Percentiles rank a stretch among this genome's conserved stretches.
Evolutionary conservation across 2,888 invertebrate species (phyloP).

Genomic region (Iselma pallidipennis): DNA sequence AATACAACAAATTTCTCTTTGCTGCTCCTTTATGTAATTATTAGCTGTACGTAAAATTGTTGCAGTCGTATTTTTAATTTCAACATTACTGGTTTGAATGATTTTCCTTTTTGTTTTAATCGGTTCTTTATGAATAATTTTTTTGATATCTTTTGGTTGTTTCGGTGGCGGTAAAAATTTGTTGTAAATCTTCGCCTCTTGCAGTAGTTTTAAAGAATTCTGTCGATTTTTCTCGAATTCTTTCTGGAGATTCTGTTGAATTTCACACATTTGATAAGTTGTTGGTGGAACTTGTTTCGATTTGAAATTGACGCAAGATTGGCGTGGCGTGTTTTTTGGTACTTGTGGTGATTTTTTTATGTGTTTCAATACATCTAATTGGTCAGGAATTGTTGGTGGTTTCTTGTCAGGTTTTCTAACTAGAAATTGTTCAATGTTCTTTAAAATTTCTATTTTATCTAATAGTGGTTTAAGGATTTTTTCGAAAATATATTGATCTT

Average conservation of each 20-base stretch:
- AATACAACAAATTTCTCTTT: slow-evolving; percentile 60
- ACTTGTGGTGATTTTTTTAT: slow-evolving; percentile 12
- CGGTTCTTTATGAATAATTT: slow-evolving; percentile 19
- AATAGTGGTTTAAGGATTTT: slow-evolving; percentile 59
- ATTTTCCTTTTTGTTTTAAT: too few species aligned
- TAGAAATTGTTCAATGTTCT: slow-evolving; percentile 26
- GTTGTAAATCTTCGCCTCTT: slow-evolving; percentile 8
- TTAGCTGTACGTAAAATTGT: slow-evolving; percentile 61
- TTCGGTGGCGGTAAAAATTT: slow-evolving; percentile 17
- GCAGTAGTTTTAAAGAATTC: slow-evolving; percentile 33
- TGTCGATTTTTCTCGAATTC: slow-evolving; percentile 36
- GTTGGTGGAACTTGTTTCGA: slow-evolving; percentile 33
- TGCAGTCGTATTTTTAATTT: slow-evolving; percentile 58
- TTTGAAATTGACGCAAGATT: slow-evolving; percentile 24
- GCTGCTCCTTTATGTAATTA: slow-evolving; percentile 56
- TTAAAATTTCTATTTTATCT: slow-evolving; percentile 40
- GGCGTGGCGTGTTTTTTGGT: slow-evolving; percentile 29
- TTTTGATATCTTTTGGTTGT: slow-evolving; percentile 4
- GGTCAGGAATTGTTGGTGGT: slow-evolving; percentile 35
- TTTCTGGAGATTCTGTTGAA: slow-evolving; percentile 31
- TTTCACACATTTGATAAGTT: slow-evolving; percentile 29
- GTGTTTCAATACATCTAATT: slow-evolving; percentile 30
- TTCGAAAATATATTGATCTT: slow-evolving; percentile 58
- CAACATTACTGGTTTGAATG: slow-evolving; percentile 31
- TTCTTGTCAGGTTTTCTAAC: slow-evolving; percentile 19